Conservation (phyloP, 2,797 vertebrate species). For the Taenioides sp. region DNA sequence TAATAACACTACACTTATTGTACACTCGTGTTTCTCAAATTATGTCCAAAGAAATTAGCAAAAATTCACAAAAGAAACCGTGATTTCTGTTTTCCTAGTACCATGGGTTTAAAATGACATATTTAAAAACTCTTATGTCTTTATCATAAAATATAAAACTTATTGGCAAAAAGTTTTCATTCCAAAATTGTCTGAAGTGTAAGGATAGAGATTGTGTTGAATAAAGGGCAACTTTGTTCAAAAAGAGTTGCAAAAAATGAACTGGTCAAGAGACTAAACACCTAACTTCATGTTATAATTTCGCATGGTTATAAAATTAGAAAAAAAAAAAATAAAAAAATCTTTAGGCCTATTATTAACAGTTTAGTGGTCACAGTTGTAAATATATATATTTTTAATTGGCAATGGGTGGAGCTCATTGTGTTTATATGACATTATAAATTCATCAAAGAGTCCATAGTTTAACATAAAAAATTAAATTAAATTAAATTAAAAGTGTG, state of each 20-base stretch:
- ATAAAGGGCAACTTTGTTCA: too few species aligned
- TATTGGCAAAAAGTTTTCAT: background rate
- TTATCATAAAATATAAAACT: background rate
- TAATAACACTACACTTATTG: too few species aligned
- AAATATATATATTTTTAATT: background rate
- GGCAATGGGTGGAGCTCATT: background rate
- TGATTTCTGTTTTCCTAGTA: background rate
- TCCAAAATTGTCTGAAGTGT: background rate
- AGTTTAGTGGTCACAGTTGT: constrained; percentile 40
- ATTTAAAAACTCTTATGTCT: background rate
- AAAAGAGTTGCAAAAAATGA: too few species aligned
- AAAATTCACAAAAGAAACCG: background rate
- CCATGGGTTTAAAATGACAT: background rate
- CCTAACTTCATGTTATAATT: background rate
- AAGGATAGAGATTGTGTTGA: background rate
- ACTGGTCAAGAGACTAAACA: background rate
- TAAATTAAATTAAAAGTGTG: too few species aligned
- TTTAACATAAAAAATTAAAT: too few species aligned
- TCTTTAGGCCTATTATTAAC: too few species aligned
- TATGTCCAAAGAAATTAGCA: too few species aligned
- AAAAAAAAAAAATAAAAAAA: too few species aligned
- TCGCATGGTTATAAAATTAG: too few species aligned
- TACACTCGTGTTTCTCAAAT: too few species aligned
- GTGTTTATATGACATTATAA: background rate
- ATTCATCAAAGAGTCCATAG: too few species aligned